Evolutionary conservation across 2,888 invertebrate species (phyloP).

Genomic region (Microplitis deprimator): DNA sequence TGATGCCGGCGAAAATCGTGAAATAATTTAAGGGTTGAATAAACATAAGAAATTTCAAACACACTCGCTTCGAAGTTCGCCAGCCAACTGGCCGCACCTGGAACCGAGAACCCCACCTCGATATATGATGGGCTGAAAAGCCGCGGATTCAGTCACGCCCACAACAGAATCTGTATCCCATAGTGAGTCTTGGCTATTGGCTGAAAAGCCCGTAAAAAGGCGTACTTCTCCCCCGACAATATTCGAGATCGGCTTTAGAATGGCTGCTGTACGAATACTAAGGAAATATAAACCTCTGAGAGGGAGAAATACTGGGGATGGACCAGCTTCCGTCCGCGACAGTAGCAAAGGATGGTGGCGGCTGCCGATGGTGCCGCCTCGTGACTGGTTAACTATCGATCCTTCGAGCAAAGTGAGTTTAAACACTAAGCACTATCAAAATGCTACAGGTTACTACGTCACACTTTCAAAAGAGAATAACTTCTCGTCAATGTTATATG

Average conservation of each 20-base stretch:
- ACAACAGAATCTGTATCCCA: conserved; percentile 47
- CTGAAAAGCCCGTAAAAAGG: conserved; percentile 48
- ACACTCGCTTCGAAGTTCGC: conserved; percentile 67
- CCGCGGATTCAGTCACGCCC: conserved; percentile 44
- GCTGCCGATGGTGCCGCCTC: conserved; percentile 56
- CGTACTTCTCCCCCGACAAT: conserved; percentile 55
- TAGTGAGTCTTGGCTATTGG: conserved; percentile 54
- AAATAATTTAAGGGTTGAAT: neutral
- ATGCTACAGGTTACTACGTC: conserved; percentile 39
- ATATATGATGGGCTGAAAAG: conserved; percentile 32
- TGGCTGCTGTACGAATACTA: conserved; percentile 59
- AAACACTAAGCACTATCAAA: conserved; percentile 29
- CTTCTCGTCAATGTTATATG: conserved; percentile 15
- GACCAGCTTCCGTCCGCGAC: conserved; percentile 40
- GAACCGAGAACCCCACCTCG: conserved; percentile 60
- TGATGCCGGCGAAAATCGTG: conserved; percentile 30
- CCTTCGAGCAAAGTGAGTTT: conserved; percentile 42
- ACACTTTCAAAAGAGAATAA: conserved; percentile 18
- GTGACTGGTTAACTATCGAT: conserved; percentile 55
- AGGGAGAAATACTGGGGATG: conserved; percentile 26
- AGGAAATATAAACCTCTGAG: neutral
- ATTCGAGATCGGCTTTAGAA: conserved; percentile 62
- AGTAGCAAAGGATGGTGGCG: conserved; percentile 47
- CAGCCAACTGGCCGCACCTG: conserved; percentile 68
- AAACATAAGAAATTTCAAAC: conserved; percentile 46